These are phyloP conservation scores for Metaphire vulgaris DNA, from an alignment of 1,140 invertebrate genomes.

Conservation along the genomic window DNA sequence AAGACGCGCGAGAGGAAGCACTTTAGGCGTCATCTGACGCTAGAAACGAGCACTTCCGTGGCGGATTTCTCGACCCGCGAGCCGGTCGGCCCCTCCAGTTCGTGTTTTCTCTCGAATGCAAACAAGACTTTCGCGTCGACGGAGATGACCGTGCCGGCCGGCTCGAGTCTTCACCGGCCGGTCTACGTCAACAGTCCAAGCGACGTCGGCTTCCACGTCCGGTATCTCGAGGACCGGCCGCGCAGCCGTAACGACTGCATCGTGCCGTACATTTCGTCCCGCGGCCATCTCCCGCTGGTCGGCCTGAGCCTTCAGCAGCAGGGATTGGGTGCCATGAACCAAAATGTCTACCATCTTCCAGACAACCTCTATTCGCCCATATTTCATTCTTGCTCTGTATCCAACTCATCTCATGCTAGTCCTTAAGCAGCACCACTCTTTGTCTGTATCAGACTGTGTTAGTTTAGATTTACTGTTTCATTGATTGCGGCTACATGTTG, in stretches of 20 bases:
- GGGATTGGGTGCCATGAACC: neutral
- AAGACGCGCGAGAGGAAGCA: neutral
- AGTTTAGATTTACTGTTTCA: too few relatives aligned
- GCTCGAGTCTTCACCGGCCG: neutral
- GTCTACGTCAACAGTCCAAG: neutral
- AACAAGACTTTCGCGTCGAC: neutral
- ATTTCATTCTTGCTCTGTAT: neutral
- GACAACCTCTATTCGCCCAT: neutral
- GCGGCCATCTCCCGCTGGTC: neutral
- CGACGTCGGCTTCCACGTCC: neutral
- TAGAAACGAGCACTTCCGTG: neutral
- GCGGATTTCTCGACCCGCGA: neutral
- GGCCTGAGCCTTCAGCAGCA: neutral
- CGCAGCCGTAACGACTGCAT: neutral
- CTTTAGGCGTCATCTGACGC: neutral
- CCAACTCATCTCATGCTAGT: neutral
- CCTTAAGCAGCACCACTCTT: too few relatives aligned
- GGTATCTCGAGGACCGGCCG: neutral
- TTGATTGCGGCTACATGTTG: too few relatives aligned
- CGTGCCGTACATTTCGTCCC: neutral
- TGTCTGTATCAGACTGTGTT: too few relatives aligned
- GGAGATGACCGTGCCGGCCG: neutral
- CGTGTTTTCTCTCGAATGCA: neutral
- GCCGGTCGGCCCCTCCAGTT: neutral
- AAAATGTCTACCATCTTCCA: neutral